Base-by-base conservation (phyloP, 2,113 vertebrate species). In the Jaculus jaculus region DNA sequence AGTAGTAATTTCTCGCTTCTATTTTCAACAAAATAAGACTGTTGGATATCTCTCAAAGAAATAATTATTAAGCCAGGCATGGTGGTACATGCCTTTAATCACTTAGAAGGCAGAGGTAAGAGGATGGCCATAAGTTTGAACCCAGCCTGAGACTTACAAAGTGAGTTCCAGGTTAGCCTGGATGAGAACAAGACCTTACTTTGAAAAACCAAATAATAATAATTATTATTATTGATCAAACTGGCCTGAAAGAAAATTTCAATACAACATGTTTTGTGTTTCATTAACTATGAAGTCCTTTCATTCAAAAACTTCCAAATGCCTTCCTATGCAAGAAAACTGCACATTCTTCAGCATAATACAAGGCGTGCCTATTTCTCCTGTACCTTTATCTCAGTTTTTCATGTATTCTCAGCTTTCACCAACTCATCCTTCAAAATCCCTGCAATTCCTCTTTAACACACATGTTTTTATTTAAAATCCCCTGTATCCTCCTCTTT, bases 161-260 rank as follows among this genome's bases (percentile, higher is more conserved):
- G 42, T 47, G 42, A 47, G 42, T 47, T 47, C 42, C 42, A 47
- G 42, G 42, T 47, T 8, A 47, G 42, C 42, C 42, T 47, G 42
- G 42, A 8, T 8, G 5, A 47, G 5, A 47, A 8, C 42, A 47
- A 47, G 42, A 47, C 42, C 42, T 8, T 47, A 47, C 42, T 47
- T 47, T 47, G 42, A 47, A 47, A 47, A 47, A 47, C 5, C 42
- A 47, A n/a, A n/a, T n/a, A n/a, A n/a, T n/a, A n/a, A n/a, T n/a
- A n/a, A n/a, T n/a, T n/a, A n/a, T n/a, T n/a, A n/a, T 72, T 69
- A 84, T 20, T 63, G 54, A 94, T 37, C 9, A 92, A 86, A 89
- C 2, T 81, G 78, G 12, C 58, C 73, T 87, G 68, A 89, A 91
- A 72, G 71, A 89, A 69, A 87, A 15, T 72, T 54, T 84, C 69